Evolutionary conservation across 2,797 vertebrate species (phyloP).

Genomic region (Cuculus canorus): DNA sequence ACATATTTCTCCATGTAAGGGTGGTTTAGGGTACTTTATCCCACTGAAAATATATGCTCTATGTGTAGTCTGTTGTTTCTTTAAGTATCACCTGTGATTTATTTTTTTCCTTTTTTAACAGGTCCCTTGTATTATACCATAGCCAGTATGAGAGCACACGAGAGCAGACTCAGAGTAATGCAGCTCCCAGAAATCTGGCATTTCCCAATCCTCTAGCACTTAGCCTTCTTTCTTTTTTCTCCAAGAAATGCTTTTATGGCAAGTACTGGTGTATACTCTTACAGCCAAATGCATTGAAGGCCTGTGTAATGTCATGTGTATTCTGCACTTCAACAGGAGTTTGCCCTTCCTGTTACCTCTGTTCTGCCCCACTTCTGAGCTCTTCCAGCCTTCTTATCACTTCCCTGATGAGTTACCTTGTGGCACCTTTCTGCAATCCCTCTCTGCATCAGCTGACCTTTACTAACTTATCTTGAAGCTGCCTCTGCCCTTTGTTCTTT

Average conservation of each 20-base stretch:
- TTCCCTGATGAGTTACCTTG: not conserved
- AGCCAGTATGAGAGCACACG: not conserved
- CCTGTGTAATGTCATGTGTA: not conserved
- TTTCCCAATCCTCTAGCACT: not conserved
- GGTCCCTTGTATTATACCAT: not conserved
- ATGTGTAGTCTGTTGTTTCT: not conserved
- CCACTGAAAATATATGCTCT: not conserved
- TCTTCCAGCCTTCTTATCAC: not conserved
- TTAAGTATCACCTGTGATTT: accelerated
- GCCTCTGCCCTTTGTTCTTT: not conserved
- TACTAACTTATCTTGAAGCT: not conserved
- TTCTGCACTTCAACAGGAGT: not conserved
- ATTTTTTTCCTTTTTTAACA: not conserved
- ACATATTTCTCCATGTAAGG: not conserved
- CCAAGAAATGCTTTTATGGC: not conserved
- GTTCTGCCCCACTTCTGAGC: not conserved
- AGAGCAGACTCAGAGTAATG: not conserved
- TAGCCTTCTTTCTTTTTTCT: no score
- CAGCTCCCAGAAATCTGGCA: not conserved
- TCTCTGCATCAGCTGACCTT: not conserved
- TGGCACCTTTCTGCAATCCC: not conserved
- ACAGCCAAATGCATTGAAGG: not conserved
- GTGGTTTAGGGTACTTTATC: not conserved
- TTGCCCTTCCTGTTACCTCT: not conserved
- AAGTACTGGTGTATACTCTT: not conserved